Evolutionary conservation across 1,140 invertebrate genomes (phyloP), one percentile per base, ranked within the genome.

Genomic region (Papilio machaon): DNA sequence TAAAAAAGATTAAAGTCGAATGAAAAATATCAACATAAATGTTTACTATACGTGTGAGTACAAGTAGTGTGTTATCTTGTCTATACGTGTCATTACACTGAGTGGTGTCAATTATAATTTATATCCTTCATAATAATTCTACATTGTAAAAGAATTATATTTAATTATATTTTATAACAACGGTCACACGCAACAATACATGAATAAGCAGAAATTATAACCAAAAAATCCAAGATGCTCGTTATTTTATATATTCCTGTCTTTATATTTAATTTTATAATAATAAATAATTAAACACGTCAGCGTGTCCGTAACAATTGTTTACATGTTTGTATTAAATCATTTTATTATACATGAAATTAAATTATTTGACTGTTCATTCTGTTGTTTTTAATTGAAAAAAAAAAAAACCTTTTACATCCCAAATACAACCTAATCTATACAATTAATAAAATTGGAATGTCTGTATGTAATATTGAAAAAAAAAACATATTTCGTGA

Each of bases 331-430:
- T 49, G 46, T 75, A 49, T 5, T 47, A 49, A 30, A 52, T 35
- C 38, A 47, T 47, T n/a, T 19, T 75, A 30, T 11, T 43, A 43
- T 43, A 43, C 38, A 52, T 19, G n/a, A 75, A 75, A 67, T 67
- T 19, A 75, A 75, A 75, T 13, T 47, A 75, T 75, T 52, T 75
- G 73, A 52, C 46, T 75, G 73, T 75, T 75, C 47, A 10, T 47
- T 30, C 10, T 23, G 11, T 75, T 73, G 2, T 47, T 73, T 73
- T 19, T 46, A 17, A 10, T 46, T 43, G 4, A 43, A 43, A 67
- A n/a, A n/a, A n/a, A n/a, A 67, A 19, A 7, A 35, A 35, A 67
- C 60, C 60, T 67, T 19, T 3, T 67, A 23, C 8, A 30, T 2
- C 4, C 2, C 38, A 43, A 43, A 43, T 30, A 30, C 23, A 30